Conservation (phyloP, 2,113 vertebrate species). For the Odontesthes bonariensis region DNA sequence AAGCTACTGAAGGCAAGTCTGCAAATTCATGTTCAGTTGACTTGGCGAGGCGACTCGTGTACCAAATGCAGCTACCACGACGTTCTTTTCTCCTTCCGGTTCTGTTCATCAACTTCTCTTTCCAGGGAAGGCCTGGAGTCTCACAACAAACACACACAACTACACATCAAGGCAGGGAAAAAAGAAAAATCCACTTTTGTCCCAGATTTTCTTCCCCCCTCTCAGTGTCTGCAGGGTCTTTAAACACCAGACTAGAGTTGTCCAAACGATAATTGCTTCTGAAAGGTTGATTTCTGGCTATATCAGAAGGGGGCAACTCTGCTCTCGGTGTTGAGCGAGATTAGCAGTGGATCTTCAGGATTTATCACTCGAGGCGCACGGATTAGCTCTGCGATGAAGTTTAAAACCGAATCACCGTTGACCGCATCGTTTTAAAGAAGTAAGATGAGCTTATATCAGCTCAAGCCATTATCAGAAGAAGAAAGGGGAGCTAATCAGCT, state of each 20-base stretch:
- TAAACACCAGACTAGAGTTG: constrained; percentile 70
- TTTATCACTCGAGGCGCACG: constrained; percentile 87
- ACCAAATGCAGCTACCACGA: constrained; percentile 6
- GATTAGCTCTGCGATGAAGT: constrained; percentile 87
- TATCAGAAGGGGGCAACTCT: constrained; percentile 80
- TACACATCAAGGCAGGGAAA: constrained; percentile 16
- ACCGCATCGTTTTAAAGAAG: constrained; percentile 60
- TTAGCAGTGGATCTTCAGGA: constrained; percentile 87
- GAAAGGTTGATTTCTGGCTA: constrained; percentile 87
- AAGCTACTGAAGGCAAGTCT: constrained; percentile 45
- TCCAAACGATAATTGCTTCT: constrained; percentile 86
- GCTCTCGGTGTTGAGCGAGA: constrained; percentile 85
- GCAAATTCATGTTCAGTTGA: constrained; percentile 39
- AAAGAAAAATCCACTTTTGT: constrained; percentile 42
- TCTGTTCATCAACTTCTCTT: constrained; percentile 31
- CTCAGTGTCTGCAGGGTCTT: constrained; percentile 55
- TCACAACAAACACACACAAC: constrained; percentile 16
- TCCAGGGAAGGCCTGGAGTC: constrained; percentile 29
- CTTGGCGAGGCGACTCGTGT: constrained; percentile 7
- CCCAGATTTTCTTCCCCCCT: constrained; percentile 51
- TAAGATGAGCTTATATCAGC: constrained; percentile 70
- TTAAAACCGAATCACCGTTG: constrained; percentile 80
- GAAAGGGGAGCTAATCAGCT: constrained; percentile 81
- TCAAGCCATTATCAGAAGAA: constrained; percentile 77
- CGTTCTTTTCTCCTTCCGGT: constrained; percentile 23